These are phyloP conservation scores for Zoanthus sociatus DNA, from an alignment of 92 coral and sea anemone genomes.

Conservation along the genomic window DNA sequence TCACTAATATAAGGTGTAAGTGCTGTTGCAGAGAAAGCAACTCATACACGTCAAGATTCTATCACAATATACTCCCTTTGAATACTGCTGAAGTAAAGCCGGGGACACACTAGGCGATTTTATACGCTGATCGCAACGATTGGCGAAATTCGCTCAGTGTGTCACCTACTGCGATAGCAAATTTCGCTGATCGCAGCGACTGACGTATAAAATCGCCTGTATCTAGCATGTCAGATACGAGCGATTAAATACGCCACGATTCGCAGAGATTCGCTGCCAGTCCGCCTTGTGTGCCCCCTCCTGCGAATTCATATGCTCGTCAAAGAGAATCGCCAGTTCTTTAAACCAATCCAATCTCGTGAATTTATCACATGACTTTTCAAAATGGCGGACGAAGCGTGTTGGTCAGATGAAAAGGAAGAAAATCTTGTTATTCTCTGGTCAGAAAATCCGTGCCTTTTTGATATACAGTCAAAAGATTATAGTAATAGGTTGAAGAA, in stretches of 20 bases:
- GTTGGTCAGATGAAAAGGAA: constrained; percentile 7
- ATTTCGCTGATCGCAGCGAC: background rate
- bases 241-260: background rate
- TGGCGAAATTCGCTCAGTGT: no score
- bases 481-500: constrained; percentile 4
- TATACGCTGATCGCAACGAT: no score
- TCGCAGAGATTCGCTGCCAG: constrained; percentile 1
- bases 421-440: constrained; percentile 10
- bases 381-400: constrained; percentile 13
- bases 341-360: constrained; percentile 2
- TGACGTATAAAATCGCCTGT: background rate
- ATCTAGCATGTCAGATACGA: background rate
- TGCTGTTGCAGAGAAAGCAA: constrained; percentile 1
- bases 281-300: constrained; percentile 20
- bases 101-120: no score
- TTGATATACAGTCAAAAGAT: constrained; percentile 5
- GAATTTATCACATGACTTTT: no score
- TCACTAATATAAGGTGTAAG: background rate
- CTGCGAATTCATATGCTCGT: background rate
- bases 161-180: no score
- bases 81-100: background rate
- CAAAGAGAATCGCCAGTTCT: background rate
- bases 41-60: background rate
- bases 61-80: constrained; percentile 4
- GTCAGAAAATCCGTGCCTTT: background rate